These are phyloP conservation scores for Drosophila kambysellisi DNA, from an alignment of 2,888 invertebrate species.

Conservation along the genomic window DNA sequence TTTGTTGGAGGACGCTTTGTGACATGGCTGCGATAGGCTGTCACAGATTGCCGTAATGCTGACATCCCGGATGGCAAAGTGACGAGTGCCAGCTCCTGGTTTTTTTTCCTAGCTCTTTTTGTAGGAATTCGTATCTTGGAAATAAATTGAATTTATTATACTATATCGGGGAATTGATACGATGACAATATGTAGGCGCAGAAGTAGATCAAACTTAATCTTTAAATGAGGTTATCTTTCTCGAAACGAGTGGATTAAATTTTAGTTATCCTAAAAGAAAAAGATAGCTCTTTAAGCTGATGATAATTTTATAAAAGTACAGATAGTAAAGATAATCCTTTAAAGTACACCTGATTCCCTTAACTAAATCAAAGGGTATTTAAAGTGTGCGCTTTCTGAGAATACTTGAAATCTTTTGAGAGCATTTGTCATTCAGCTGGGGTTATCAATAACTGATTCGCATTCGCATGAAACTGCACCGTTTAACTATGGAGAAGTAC, in stretches of 20 bases:
- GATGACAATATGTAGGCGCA: not conserved
- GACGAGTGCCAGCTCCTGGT: conserved; percentile 41
- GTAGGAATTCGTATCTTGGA: not conserved
- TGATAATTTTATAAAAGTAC: not conserved
- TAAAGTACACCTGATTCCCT: not conserved
- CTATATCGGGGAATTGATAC: not conserved
- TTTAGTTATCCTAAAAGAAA: not conserved
- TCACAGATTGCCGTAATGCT: conserved; percentile 69
- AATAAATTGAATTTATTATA: conserved; percentile 14
- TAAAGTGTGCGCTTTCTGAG: not conserved
- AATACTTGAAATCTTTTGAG: not conserved
- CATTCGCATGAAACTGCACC: not conserved
- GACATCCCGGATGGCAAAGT: conserved; percentile 51
- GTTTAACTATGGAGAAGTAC: not conserved
- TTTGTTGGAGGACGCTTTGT: conserved; percentile 47
- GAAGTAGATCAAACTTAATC: not conserved
- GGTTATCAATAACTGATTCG: not conserved
- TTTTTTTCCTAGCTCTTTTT: not conserved
- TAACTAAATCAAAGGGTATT: not conserved
- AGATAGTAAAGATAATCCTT: no score
- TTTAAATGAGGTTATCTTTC: not conserved
- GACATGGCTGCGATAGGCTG: conserved; percentile 59
- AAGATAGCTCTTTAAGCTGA: not conserved
- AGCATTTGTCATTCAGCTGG: not conserved
- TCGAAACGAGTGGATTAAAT: not conserved